These are phyloP conservation scores for Australoheros scitulus DNA, from an alignment of 2,113 vertebrate genomes.

Conservation along the genomic window DNA sequence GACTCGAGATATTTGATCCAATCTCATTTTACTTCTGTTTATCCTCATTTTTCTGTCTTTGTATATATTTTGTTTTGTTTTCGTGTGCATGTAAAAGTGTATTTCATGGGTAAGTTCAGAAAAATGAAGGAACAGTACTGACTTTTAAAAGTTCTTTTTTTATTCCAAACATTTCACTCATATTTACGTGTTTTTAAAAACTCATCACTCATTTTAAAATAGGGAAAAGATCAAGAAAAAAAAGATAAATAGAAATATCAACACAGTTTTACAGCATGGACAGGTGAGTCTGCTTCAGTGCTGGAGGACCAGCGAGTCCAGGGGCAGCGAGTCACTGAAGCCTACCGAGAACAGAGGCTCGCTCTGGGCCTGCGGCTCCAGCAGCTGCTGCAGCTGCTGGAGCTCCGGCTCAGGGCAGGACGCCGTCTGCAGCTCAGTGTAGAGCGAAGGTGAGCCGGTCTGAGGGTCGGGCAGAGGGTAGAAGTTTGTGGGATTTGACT, in stretches of 20 bases:
- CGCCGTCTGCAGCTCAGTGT: constrained; percentile 20
- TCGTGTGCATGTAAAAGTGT: background rate
- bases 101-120: background rate
- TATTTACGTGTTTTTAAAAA: background rate
- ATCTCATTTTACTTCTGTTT: background rate
- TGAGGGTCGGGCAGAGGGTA: background rate
- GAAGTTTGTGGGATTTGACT: background rate
- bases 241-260: constrained; percentile 34
- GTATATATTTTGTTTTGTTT: background rate
- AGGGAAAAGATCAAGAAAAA: background rate
- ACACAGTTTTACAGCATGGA: background rate
- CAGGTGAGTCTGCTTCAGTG: background rate
- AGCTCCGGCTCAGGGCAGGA: constrained; percentile 7
- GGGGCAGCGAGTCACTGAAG: constrained; percentile 16
- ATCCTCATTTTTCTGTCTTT: background rate
- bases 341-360: constrained; percentile 13
- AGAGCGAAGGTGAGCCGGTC: background rate
- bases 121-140: rapidly evolving
- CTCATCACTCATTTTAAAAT: background rate
- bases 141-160: background rate
- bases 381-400: constrained; percentile 23
- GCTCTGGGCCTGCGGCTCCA: background rate
- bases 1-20: background rate
- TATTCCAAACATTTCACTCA: constrained; percentile 16
- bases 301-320: constrained; percentile 33